These are phyloP conservation scores for Selene dorsalis DNA, from an alignment of 2,797 vertebrate species.

Conservation along the genomic window DNA sequence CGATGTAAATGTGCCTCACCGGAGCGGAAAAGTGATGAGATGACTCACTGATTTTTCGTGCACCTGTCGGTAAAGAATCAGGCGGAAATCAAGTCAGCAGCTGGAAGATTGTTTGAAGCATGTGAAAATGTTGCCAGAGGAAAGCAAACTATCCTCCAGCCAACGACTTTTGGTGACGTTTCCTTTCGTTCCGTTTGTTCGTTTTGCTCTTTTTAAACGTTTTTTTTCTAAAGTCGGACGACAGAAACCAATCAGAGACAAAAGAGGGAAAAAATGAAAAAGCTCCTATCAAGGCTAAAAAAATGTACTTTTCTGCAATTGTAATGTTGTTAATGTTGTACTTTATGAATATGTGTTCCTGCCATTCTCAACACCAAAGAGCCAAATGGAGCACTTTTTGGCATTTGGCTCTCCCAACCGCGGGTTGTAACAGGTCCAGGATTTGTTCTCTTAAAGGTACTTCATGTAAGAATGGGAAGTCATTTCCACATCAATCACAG, in stretches of 20 bases:
- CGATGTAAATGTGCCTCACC: conserved; percentile 69
- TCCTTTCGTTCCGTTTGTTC: conserved; percentile 18
- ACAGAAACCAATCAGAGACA: conserved; percentile 40
- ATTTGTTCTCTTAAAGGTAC: conserved; percentile 36
- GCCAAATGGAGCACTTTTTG: conserved; percentile 63
- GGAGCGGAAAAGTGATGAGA: conserved; percentile 53
- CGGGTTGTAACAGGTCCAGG: conserved; percentile 30
- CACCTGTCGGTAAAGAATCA: conserved; percentile 41
- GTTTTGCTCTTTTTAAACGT: background rate
- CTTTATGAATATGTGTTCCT: conserved; percentile 75
- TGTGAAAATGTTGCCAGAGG: conserved; percentile 34
- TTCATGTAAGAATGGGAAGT: background rate
- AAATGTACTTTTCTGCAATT: conserved; percentile 74
- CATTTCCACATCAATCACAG: too few species aligned
- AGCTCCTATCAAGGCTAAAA: conserved; percentile 40
- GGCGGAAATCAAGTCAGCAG: conserved; percentile 54
- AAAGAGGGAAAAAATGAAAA: conserved; percentile 25
- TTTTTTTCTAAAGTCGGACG: conserved; percentile 60
- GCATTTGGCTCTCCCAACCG: conserved; percentile 65
- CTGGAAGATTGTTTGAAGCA: conserved; percentile 46
- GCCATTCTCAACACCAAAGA: conserved; percentile 75
- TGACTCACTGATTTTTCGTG: conserved; percentile 38
- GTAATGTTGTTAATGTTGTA: conserved; percentile 79
- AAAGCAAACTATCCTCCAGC: conserved; percentile 48
- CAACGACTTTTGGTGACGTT: conserved; percentile 29